Evolutionary conservation across 2,797 vertebrate genomes (phyloP).

Genomic region (Monodelphis domestica): DNA sequence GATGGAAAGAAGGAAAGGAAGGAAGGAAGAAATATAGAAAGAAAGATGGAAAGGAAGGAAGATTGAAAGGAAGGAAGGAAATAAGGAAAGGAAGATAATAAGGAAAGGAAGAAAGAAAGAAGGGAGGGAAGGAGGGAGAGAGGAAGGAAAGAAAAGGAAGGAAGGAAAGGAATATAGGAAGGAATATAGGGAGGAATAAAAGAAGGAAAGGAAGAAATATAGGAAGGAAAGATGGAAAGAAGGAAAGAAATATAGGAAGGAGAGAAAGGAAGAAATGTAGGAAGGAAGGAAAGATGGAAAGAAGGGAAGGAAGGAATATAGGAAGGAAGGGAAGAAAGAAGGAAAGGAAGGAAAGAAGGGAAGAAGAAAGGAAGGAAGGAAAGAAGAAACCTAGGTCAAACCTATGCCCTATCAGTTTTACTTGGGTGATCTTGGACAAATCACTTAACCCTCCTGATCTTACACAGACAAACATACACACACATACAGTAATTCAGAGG

Average conservation of each 20-base stretch:
- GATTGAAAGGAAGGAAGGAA: no score
- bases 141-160: accelerated
- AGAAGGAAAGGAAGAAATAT: neutral
- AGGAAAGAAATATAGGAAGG: no score
- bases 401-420: neutral
- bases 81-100: no score
- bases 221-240: neutral
- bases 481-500: neutral
- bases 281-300: neutral
- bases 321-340: neutral
- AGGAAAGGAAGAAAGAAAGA: no score
- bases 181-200: neutral
- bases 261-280: neutral
- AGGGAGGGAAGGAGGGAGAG: no score
- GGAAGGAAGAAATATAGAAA: no score
- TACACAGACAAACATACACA: neutral
- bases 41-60: no score
- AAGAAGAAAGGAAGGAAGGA: no score
- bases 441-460: neutral
- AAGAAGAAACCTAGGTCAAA: neutral
- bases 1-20: neutral
- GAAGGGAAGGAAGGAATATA: no score
- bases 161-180: no score
- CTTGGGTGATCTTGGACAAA: neutral
- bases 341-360: neutral